Conservation (phyloP, 2,113 vertebrate genomes). For the Aptenodytes patagonicus region DNA sequence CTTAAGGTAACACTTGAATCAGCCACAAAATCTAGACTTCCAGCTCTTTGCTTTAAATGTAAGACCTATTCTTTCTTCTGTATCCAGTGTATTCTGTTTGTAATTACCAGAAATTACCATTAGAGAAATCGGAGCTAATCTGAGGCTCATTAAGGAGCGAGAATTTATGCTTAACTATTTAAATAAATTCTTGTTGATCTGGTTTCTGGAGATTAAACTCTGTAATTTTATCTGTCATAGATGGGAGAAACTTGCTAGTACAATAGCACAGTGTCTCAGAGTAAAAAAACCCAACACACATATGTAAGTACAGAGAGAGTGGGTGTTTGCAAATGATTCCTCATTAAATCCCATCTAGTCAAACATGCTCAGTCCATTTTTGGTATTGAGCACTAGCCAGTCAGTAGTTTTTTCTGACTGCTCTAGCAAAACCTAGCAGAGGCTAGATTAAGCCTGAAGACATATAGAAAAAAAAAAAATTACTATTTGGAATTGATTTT, state of each 20-base stretch:
- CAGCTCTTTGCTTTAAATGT: constrained; percentile 15
- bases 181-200: constrained; percentile 66
- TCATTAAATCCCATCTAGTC: not conserved
- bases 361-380: not conserved
- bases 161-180: constrained; percentile 56
- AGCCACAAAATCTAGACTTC: constrained; percentile 39
- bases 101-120: constrained; percentile 62
- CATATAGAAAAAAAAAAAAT: not conserved
- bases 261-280: constrained; percentile 26
- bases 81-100: constrained; percentile 39
- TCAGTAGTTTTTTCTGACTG: not conserved
- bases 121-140: constrained; percentile 28
- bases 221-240: constrained; percentile 67
- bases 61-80: constrained; percentile 36
- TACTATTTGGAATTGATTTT: not conserved
- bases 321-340: constrained; percentile 16
- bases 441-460: not conserved
- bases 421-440: not conserved
- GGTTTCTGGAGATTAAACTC: constrained; percentile 68
- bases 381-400: not conserved
- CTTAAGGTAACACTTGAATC: constrained; percentile 34
- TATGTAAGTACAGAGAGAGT: not conserved
- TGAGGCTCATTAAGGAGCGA: constrained; percentile 40
- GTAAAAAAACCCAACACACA: not conserved
- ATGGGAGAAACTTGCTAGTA: constrained; percentile 52